Evolutionary conservation across 2,888 invertebrate species (phyloP).

Genomic region (Ptychoptera contaminata): DNA sequence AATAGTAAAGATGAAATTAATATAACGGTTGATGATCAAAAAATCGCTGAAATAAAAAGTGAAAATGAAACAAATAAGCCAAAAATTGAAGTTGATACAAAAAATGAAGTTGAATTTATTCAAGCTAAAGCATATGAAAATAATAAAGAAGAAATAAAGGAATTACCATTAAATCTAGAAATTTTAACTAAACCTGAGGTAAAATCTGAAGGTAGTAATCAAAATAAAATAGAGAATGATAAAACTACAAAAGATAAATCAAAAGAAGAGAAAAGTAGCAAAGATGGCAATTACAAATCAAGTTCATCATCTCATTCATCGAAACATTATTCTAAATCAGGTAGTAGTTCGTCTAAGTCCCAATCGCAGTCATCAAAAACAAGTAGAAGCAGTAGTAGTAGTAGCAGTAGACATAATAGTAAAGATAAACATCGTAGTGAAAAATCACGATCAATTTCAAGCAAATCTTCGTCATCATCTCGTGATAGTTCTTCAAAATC

Average conservation of each 20-base stretch:
- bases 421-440: neutral
- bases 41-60: too few relatives aligned
- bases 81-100: too few relatives aligned
- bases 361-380: neutral
- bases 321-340: too few relatives aligned
- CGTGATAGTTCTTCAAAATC: slow-evolving; percentile 27
- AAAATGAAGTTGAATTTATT: too few relatives aligned
- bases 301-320: neutral
- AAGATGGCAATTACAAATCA: neutral
- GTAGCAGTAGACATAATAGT: neutral
- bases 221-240: too few relatives aligned
- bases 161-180: too few relatives aligned
- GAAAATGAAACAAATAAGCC: too few relatives aligned
- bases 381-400: neutral
- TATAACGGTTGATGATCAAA: too few relatives aligned
- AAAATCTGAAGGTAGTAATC: slow-evolving; percentile 15
- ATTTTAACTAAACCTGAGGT: neutral
- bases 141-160: too few relatives aligned
- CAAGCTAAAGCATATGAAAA: too few relatives aligned
- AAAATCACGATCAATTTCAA: neutral
- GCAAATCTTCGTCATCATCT: slow-evolving; percentile 17
- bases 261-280: slow-evolving; percentile 8
- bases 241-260: too few relatives aligned
- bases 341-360: neutral
- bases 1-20: too few relatives aligned